Evolutionary conservation across 1,140 invertebrate genomes (phyloP).

Genomic region (Drosophila insularis): DNA sequence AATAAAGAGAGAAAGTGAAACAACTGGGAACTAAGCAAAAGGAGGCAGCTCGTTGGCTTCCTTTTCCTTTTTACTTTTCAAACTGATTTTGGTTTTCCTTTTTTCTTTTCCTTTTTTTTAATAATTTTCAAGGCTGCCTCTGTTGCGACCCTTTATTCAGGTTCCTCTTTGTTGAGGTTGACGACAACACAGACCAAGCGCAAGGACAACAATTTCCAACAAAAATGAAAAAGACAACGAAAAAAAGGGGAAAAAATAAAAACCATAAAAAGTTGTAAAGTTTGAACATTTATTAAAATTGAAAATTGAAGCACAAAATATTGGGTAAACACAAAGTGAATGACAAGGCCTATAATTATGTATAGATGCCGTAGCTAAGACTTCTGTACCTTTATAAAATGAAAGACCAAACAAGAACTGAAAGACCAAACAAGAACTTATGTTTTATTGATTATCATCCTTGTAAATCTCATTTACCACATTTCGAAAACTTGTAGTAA

Average conservation of each 20-base stretch:
- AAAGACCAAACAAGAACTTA: too few relatives aligned
- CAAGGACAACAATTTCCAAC: constrained; percentile 1
- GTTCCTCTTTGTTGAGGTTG: constrained; percentile 16
- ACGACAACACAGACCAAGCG: not conserved
- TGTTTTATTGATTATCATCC: too few relatives aligned
- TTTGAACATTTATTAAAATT: constrained; percentile 8
- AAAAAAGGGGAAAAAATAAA: not conserved
- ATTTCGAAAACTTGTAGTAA: too few relatives aligned
- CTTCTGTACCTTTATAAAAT: not conserved
- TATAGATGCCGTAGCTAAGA: not conserved
- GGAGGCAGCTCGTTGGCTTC: constrained; percentile 11
- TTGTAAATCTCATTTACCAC: too few relatives aligned
- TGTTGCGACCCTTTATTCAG: constrained; percentile 11
- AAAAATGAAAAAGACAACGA: not conserved
- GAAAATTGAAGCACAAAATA: not conserved
- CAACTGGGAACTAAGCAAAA: not conserved
- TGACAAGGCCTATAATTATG: not conserved
- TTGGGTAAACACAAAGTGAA: not conserved
- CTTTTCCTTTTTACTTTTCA: constrained; percentile 6
- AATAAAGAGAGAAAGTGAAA: not conserved
- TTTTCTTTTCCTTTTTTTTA: not conserved
- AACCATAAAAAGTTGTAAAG: not conserved
- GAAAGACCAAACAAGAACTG: not conserved
- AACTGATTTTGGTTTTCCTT: constrained; percentile 2
- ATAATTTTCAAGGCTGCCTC: constrained; percentile 12